Percentiles rank a stretch among this genome's conserved stretches.
Conservation (phyloP, 2,888 invertebrate genomes). For the Microplitis manilae region DNA sequence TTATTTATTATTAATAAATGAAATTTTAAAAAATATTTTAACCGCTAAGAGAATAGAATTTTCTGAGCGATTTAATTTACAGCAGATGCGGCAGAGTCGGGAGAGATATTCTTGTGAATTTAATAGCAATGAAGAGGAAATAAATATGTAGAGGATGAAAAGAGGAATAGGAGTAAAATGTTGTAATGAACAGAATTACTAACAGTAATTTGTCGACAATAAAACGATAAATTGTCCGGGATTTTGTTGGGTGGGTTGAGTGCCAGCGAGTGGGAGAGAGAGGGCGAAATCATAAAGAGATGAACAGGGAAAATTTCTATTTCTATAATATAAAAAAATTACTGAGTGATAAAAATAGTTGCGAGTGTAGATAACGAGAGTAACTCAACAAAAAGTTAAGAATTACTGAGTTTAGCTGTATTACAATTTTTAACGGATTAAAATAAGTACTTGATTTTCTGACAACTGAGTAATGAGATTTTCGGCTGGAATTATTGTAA, state of each 20-base stretch:
- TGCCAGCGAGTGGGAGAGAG: conserved; percentile 29
- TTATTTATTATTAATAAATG: neutral
- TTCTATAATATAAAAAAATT: conserved; percentile 11
- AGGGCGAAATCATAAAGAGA: conserved; percentile 11
- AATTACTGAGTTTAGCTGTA: conserved; percentile 12
- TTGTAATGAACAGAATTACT: conserved; percentile 2
- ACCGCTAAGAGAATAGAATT: too few relatives aligned
- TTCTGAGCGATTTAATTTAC: neutral
- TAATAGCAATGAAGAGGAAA: conserved; percentile 46
- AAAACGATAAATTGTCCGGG: conserved; percentile 12
- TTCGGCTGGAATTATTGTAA: neutral
- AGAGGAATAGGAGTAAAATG: conserved; percentile 12
- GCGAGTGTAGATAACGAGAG: conserved; percentile 38
- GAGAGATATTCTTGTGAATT: neutral
- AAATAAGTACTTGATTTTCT: neutral
- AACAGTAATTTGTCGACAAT: conserved; percentile 13
- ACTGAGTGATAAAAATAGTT: neutral
- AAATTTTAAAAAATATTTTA: neutral
- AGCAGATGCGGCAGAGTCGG: neutral
- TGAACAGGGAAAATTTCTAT: neutral
- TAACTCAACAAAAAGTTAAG: conserved; percentile 41
- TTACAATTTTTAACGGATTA: neutral
- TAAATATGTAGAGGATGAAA: conserved; percentile 45
- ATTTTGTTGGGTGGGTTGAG: conserved; percentile 24
- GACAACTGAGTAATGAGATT: conserved; percentile 18